Base-by-base conservation (phyloP, 2,888 invertebrate genomes). In the Macaria liturata region DNA sequence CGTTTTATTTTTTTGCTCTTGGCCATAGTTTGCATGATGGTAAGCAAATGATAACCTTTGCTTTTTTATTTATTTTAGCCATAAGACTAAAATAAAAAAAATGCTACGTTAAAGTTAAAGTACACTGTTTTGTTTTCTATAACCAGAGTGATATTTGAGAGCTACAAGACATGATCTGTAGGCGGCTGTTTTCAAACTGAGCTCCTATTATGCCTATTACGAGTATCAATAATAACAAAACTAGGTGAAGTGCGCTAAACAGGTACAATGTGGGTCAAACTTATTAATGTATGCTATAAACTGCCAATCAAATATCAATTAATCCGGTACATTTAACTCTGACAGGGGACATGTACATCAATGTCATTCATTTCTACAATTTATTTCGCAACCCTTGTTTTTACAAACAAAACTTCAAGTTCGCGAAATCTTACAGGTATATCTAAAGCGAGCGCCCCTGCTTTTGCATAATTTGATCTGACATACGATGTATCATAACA, bases 301-400 rank as follows among this genome's bases (percentile, higher is more conserved):
- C 20, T 43, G 59, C 34, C 54, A 59, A 47, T 51, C 54, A 59
- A 51, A 39, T 54, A 54, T 45, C 44, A 44, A 40, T 39, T 30
- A 9, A 45, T 47, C 40, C n/a, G 30, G 31, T 20, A 57, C 45
- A 31, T 8, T 44, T 57, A 39, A 37, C 5, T 47, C 34, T 43
- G 53, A 53, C 54, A 54, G 44, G 4, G 30, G 49, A 54, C 54
- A 48, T 32, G 43, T 47, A 47, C 59, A 47, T 50, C 49, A 30
- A 50, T 40, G 34, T 45, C 47, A 46, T 9, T 34, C 5, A 9
- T n/a, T 20, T 40, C 7, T 20, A 20, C 20, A 2, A 20, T 20
- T 20, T 20, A 32, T 59, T 54, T 7, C 32, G 58, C 9, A 54
- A 58, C 20, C n/a, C n/a, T n/a, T 45, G 20, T 44, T 44, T n/a